Percentiles rank a stretch among this genome's conserved stretches.
These are phyloP conservation scores for Lutraria lutraria DNA, from an alignment of 2,888 invertebrate species.

Conservation along the genomic window DNA sequence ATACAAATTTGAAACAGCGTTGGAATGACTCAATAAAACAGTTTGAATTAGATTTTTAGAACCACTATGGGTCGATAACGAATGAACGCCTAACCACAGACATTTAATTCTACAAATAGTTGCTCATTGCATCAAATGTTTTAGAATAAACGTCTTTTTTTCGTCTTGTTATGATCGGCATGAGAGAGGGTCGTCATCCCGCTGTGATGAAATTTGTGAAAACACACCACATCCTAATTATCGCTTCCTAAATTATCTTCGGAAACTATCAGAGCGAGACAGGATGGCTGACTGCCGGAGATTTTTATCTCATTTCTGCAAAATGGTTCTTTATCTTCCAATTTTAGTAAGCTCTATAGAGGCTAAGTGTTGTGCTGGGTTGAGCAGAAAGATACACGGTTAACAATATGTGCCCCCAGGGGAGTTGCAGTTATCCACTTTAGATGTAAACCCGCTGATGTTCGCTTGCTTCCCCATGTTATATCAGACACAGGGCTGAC, in stretches of 20 bases:
- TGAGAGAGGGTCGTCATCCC: slow-evolving; percentile 49
- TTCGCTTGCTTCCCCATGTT: slow-evolving; percentile 38
- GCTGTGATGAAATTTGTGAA: slow-evolving; percentile 70
- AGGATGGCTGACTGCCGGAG: slow-evolving; percentile 67
- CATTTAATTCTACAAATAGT: slow-evolving; percentile 55
- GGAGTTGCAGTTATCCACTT: slow-evolving; percentile 61
- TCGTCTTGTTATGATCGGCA: slow-evolving; percentile 35
- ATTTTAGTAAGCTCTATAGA: slow-evolving; percentile 42
- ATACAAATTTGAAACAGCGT: slow-evolving; percentile 61
- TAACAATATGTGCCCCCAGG: slow-evolving; percentile 57
- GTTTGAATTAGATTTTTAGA: slow-evolving; percentile 44
- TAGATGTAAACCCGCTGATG: slow-evolving; percentile 51
- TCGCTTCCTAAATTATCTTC: slow-evolving; percentile 55
- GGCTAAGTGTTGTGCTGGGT: slow-evolving; percentile 50
- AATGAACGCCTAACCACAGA: slow-evolving; percentile 34
- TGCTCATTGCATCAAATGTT: slow-evolving; percentile 35
- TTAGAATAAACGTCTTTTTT: slow-evolving; percentile 34
- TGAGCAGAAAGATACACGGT: slow-evolving; percentile 36
- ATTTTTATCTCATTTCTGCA: slow-evolving; percentile 71
- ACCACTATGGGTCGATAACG: slow-evolving; percentile 40
- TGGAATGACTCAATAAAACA: slow-evolving; percentile 58
- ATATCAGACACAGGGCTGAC: slow-evolving; percentile 58
- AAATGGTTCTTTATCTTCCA: slow-evolving; percentile 70
- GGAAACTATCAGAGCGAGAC: slow-evolving; percentile 60
- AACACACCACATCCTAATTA: slow-evolving; percentile 67